Evolutionary conservation across 2,888 invertebrate genomes (phyloP), one percentile per base, ranked within the genome.

Genomic region (Aporophyla nigra): DNA sequence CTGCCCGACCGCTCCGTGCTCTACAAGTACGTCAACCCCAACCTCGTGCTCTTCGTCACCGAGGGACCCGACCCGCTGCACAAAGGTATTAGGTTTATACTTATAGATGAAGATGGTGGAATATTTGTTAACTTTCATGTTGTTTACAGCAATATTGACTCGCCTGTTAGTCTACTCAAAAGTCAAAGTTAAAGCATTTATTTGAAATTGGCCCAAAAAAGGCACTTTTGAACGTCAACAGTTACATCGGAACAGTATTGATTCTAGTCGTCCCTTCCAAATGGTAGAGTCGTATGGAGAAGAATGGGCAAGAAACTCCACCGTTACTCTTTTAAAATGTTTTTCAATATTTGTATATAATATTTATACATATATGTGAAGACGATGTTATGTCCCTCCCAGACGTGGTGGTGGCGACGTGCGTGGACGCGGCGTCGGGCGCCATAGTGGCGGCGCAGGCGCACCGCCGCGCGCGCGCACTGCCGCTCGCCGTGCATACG

Each of bases 21-120:
- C 56, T 99, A 99, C 97, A 99, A 99, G 95, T 99, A 99, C 94
- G 97, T 99, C 87, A 99, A 99, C 97, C 99, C 99, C 49, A 99
- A 99, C 96, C 97, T 99, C 85, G 98, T 99, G 82, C 98, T 99
- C 21, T 97, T 99, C 82, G 97, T 98, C 46, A 98, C 99, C 0
- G 97, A 98, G 91, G 98, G 98, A 51, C 97, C 97, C 24, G 98
- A 99, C 91, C 97, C 97, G 14, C 93, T 97, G 71, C 98, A 98
- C 88, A 98, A 98, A 97, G 97, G 98, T 67, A 59, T 5, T 33
- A 33, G 9, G n/a, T n/a, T n/a, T n/a, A n/a, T 33, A 21, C 33
- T 33, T 54, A 46, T 27, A 49, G 5, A 16, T 66, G 27, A 54
- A 16, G 21, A 21, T n/a, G 16, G 21, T n/a, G 21, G 27, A 21